phyloP scores from a whole-genome alignment of 2,113 vertebrate species.

The Hypomesus transpacificus region DNA sequence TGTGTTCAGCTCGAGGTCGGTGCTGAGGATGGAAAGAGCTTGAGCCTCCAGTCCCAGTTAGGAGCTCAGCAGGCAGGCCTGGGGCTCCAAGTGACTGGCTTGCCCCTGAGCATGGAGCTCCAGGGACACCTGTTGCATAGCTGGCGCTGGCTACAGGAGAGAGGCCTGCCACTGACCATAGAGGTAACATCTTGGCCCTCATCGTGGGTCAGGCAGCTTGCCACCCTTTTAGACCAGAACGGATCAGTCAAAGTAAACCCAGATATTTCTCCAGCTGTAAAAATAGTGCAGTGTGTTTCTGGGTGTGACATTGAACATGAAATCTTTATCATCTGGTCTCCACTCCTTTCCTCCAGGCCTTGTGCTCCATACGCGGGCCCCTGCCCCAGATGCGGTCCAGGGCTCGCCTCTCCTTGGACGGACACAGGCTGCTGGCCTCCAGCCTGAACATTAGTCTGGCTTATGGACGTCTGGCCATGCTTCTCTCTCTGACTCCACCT shows the following conservation, averaged over 20 bases:
- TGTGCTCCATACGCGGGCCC: slow-evolving; percentile 42
- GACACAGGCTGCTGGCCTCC: slow-evolving; percentile 61
- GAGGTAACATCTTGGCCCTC: slow-evolving; percentile 56
- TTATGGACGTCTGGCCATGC: slow-evolving; percentile 47
- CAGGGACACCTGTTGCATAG: slow-evolving; percentile 66
- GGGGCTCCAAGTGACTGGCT: slow-evolving; percentile 55
- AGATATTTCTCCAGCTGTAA: neutral
- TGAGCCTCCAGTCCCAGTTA: slow-evolving; percentile 56
- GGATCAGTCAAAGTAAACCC: no score
- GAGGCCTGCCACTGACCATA: slow-evolving; percentile 58
- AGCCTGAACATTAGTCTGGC: slow-evolving; percentile 54
- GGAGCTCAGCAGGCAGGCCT: slow-evolving; percentile 53
- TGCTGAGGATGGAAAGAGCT: slow-evolving; percentile 46
- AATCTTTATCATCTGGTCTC: neutral
- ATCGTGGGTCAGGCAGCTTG: no score
- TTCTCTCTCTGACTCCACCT: slow-evolving; percentile 55
- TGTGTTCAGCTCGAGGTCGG: slow-evolving; percentile 59
- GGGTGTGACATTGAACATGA: no score
- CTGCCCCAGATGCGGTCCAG: slow-evolving; percentile 56
- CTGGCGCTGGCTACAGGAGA: slow-evolving; percentile 65
- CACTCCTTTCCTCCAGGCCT: slow-evolving; percentile 40
- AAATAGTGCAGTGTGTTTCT: neutral
- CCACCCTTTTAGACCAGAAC: no score
- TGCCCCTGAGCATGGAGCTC: slow-evolving; percentile 56
- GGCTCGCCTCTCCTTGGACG: slow-evolving; percentile 47